Evolutionary conservation across 2,888 invertebrate species (phyloP).

Genomic region (Eupithecia subumbrata): DNA sequence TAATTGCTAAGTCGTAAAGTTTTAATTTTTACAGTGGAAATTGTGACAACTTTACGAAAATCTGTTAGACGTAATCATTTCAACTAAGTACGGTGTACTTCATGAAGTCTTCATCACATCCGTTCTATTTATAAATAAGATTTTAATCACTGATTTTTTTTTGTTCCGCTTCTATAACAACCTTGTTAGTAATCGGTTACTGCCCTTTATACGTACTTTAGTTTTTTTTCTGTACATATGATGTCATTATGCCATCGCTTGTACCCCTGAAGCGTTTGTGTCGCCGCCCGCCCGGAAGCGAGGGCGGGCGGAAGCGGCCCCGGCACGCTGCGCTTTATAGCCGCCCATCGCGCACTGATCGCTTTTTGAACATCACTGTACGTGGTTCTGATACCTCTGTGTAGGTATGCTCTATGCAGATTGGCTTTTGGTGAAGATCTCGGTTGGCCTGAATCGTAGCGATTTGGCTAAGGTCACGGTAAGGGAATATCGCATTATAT

Average conservation of each 20-base stretch:
- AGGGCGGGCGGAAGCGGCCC: constrained; percentile 43
- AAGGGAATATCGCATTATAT: not conserved
- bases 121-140: not conserved
- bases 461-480: not conserved
- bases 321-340: constrained; percentile 45
- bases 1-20: not conserved
- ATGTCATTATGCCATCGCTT: not conserved
- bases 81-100: not conserved
- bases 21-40: not conserved
- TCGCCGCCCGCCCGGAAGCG: constrained; percentile 44
- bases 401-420: constrained; percentile 7
- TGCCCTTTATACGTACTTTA: not conserved
- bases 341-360: constrained; percentile 30
- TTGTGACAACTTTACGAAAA: not conserved
- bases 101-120: not conserved
- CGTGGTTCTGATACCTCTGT: not conserved
- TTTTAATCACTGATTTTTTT: not conserved
- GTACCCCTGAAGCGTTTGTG: constrained; percentile 23
- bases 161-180: not conserved
- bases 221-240: not conserved
- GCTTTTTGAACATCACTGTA: constrained; percentile 22
- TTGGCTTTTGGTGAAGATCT: not conserved
- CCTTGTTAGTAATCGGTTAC: not conserved
- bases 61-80: not conserved
- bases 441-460: not conserved